These are phyloP conservation scores for Puma concolor DNA, from an alignment of 2,113 vertebrate species.

Conservation along the genomic window DNA sequence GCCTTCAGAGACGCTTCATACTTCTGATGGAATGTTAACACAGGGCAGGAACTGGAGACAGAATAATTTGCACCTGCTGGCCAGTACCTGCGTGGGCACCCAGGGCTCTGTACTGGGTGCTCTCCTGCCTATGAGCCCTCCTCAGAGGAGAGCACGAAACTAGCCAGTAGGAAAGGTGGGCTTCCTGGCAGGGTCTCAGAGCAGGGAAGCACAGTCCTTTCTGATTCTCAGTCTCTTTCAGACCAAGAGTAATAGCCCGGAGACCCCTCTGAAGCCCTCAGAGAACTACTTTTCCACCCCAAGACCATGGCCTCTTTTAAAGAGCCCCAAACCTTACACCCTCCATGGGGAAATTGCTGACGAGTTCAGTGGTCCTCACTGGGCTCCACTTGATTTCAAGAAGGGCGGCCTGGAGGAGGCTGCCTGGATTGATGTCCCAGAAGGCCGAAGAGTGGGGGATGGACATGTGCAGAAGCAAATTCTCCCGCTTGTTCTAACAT, in stretches of 20 bases:
- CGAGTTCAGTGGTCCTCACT: too few species aligned
- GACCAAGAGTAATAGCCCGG: background rate
- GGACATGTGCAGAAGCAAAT: background rate
- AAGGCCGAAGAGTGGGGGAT: background rate
- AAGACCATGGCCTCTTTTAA: background rate
- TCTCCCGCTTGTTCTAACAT: background rate
- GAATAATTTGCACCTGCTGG: fast-evolving
- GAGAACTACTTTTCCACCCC: background rate
- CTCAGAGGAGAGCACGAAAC: background rate
- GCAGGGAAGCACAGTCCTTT: background rate
- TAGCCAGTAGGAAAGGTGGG: background rate
- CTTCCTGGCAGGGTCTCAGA: background rate
- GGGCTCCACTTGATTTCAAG: background rate
- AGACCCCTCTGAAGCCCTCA: background rate
- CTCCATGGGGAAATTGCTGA: background rate
- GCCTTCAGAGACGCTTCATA: background rate
- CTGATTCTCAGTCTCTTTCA: background rate
- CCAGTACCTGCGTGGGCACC: background rate
- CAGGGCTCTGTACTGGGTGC: background rate
- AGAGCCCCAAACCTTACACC: background rate
- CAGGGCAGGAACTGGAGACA: background rate
- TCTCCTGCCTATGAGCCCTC: background rate
- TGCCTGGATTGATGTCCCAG: background rate
- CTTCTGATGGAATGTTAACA: background rate
- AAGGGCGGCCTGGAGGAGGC: background rate